Evolutionary conservation across 2,113 vertebrate genomes (phyloP).

Genomic region (Steatornis caripensis): DNA sequence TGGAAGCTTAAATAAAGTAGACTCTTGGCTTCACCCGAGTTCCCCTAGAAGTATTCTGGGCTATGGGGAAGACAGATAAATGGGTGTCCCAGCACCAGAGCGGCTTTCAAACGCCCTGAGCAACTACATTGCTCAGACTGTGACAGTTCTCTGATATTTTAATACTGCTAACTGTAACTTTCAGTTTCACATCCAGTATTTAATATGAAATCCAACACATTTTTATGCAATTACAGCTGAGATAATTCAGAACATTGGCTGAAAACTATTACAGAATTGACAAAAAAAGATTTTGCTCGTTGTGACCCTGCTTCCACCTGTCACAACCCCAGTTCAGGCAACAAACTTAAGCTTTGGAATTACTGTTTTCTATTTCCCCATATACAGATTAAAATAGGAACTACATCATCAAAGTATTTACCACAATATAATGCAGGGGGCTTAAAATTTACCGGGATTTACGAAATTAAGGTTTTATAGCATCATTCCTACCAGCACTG

Average conservation of each 20-base stretch:
- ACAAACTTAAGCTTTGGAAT: neutral
- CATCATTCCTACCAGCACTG: neutral
- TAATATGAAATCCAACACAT: neutral
- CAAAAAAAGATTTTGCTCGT: neutral
- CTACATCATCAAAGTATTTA: neutral
- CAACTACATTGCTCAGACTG: neutral
- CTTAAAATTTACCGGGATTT: neutral
- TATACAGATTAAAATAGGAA: neutral
- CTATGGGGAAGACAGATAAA: neutral
- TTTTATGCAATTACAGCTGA: neutral
- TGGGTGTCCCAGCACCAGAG: neutral
- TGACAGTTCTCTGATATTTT: neutral
- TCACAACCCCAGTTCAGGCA: neutral
- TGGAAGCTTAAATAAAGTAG: neutral
- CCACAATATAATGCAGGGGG: neutral
- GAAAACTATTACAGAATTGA: neutral
- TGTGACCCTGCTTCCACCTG: neutral
- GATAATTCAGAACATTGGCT: neutral
- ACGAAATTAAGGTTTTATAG: neutral
- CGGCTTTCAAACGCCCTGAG: neutral
- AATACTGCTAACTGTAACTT: neutral
- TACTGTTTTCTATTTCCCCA: neutral
- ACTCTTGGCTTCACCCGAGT: neutral
- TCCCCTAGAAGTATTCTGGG: neutral
- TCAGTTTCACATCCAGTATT: neutral